Evolutionary conservation across 23 tunicate genomes (phyloP).

Genomic region (Corella eumyota): DNA sequence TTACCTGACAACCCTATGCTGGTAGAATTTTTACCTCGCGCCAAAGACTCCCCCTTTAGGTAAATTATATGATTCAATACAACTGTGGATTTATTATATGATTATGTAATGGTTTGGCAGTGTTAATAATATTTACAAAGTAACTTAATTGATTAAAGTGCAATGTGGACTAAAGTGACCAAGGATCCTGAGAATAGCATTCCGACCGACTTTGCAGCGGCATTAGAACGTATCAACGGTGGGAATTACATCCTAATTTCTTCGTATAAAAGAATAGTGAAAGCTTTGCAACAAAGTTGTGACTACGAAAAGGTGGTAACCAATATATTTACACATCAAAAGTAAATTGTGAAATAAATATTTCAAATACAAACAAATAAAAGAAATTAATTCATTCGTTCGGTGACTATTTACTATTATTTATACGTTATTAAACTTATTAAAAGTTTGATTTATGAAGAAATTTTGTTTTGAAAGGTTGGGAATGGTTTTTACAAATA

Average conservation of each 20-base stretch:
- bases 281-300: slow-evolving; percentile 29
- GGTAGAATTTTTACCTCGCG: slow-evolving; percentile 18
- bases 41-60: slow-evolving; percentile 37
- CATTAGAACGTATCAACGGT: slow-evolving; percentile 1
- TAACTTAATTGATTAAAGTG: slow-evolving; percentile 8
- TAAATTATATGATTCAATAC: slow-evolving; percentile 7
- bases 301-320: slow-evolving; percentile 33
- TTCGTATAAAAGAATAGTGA: slow-evolving; percentile 18
- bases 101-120: no score
- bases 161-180: slow-evolving; percentile 26
- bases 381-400: no score
- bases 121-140: no score
- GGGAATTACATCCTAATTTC: slow-evolving; percentile 29
- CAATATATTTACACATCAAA: no score
- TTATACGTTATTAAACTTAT: no score
- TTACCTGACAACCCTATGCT: slow-evolving; percentile 31
- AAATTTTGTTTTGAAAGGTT: no score
- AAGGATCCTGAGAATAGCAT: slow-evolving; percentile 10
- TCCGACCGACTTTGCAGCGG: slow-evolving; percentile 1
- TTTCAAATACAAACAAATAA: no score
- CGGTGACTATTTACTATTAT: no score
- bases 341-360: no score
- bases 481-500: slow-evolving; percentile 40
- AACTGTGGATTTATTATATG: no score
- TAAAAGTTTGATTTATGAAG: no score